Percentiles rank a stretch among this genome's conserved stretches.
Conservation (phyloP, 2,888 invertebrate genomes). For the Cerastis rubricosa region DNA sequence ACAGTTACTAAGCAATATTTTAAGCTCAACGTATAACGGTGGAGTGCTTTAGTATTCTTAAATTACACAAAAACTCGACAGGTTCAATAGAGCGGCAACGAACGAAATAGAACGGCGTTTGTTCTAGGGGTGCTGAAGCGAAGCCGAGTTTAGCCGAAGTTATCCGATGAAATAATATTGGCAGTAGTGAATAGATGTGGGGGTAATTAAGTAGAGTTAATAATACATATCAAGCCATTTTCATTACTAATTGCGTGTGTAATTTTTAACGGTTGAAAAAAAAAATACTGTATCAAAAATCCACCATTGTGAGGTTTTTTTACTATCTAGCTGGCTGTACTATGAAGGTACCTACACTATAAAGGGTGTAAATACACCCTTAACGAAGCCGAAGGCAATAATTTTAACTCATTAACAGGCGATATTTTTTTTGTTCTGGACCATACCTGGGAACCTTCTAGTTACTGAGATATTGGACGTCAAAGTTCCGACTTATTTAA, state of each 20-base stretch:
- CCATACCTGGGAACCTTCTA: too few species aligned
- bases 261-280: too few species aligned
- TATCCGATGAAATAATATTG: conserved; percentile 17
- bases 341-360: too few species aligned
- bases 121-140: conserved; percentile 21
- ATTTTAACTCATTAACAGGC: too few species aligned
- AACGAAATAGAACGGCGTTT: conserved; percentile 30
- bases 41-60: conserved; percentile 21
- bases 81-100: conserved; percentile 42
- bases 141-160: conserved; percentile 11
- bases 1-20: conserved; percentile 19
- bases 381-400: too few species aligned
- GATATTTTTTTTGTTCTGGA: too few species aligned
- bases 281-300: too few species aligned
- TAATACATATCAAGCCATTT: not conserved
- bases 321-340: too few species aligned
- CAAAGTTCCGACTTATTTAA: too few species aligned
- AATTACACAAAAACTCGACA: conserved; percentile 35
- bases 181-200: not conserved
- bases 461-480: too few species aligned
- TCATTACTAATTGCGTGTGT: not conserved
- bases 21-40: conserved; percentile 15
- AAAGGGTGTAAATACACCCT: too few species aligned
- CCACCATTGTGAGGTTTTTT: too few species aligned
- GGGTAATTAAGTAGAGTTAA: not conserved